Evolutionary conservation across 1,140 invertebrate genomes (phyloP), one percentile per base, ranked within the genome.

Genomic region (Neocloeon triangulifer): DNA sequence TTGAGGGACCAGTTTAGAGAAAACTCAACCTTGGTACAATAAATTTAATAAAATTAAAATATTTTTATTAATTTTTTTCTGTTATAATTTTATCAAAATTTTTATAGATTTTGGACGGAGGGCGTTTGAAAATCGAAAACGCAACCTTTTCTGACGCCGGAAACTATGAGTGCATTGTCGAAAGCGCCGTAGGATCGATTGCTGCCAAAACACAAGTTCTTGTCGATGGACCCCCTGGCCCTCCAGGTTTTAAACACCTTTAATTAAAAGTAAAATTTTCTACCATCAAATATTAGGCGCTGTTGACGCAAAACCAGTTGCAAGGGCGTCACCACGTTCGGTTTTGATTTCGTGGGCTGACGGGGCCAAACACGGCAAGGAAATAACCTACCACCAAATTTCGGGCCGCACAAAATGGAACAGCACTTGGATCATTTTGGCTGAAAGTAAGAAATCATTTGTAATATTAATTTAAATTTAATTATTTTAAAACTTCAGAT

Each of bases 291-390:
- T 41, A 22, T 33, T 21, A 52, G 74, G 77, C 37, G 78, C 76
- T 21, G 55, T 82, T 6, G 69, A 76, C 48, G 72, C 81, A 3
- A 55, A 72, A 8, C 69, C 71, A 38, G 66, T 84, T 15, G 65
- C 68, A 14, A 72, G 72, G 42, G 73, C 64, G 15, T 75, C 73
- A 5, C n/a, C n/a, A n/a, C n/a, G n/a, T n/a, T n/a, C n/a, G n/a
- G 77, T 76, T 0, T 69, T 64, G 1, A 55, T 96, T 21, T 64
- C 73, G 39, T 94, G 86, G 86, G 86, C 79, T 0, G 82, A 91
- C 53, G 84, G 84, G 15, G 71, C 79, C 15, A 62, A 64, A 9
- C 82, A 91, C 55, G 84, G 85, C 1, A 62, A 64, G 34, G 64
- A 59, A 1, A 79, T 89, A 34, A 55, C 52, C 1, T 59, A 62